Evolutionary conservation across 2,888 invertebrate species (phyloP), one percentile per base, ranked within the genome.

Genomic region (Neoascia interrupta): DNA sequence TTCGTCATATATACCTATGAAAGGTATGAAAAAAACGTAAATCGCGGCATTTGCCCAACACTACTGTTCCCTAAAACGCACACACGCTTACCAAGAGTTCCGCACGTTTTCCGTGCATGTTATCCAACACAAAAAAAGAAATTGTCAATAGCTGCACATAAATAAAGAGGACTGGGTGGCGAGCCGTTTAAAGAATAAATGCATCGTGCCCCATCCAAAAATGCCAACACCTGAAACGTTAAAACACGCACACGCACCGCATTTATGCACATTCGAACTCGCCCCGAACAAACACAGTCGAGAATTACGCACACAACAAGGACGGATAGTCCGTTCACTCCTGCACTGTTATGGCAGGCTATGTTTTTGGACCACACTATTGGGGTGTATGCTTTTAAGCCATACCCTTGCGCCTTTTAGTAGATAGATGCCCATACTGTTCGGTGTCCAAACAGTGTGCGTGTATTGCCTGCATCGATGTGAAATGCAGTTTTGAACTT

Each of bases 61-160:
- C n/a, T n/a, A n/a, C n/a, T n/a, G n/a, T n/a, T n/a, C n/a, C n/a
- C n/a, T n/a, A n/a, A n/a, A n/a, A n/a, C n/a, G n/a, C n/a, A n/a
- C n/a, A n/a, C n/a, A n/a, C n/a, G n/a, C n/a, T n/a, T n/a, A n/a
- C n/a, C n/a, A 5, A 1, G 23, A 23, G n/a, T 8, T 34, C n/a
- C 13, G 21, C 23, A 39, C 23, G 16, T 26, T 41, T 45, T 53
- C 10, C 18, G 26, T 26, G n/a, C 47, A 5, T 15, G 8, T 15
- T 21, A 13, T 51, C 11, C 36, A 58, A 66, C 28, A 73, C 61
- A 37, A 70, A 76, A 43, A 28, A n/a, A n/a, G 21, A 56, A 56
- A 76, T 51, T 43, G 63, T 58, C 75, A 58, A 76, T 70, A 70
- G n/a, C n/a, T n/a, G n/a, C n/a, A n/a, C n/a, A n/a, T n/a, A n/a